Evolutionary conservation across 2,888 invertebrate species (phyloP).

Genomic region (Hemistola chrysoprasaria): DNA sequence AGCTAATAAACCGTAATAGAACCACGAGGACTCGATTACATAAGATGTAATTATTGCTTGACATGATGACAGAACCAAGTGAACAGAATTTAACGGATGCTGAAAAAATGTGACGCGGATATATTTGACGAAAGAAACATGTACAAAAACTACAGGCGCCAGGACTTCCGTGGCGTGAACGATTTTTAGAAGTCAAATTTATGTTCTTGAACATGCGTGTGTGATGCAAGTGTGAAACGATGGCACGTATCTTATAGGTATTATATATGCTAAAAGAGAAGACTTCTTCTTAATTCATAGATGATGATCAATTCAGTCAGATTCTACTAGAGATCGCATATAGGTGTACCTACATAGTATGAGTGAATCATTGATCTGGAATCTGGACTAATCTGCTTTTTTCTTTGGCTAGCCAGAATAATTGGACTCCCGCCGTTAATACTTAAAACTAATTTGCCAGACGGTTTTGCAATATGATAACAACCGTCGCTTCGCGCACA

Average conservation of each 20-base stretch:
- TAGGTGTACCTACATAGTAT: too few species aligned
- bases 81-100: slow-evolving; percentile 23
- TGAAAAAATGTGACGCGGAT: slow-evolving; percentile 24
- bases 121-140: slow-evolving; percentile 15
- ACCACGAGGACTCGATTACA: slow-evolving; percentile 10
- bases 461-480: too few species aligned
- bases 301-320: too few species aligned
- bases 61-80: slow-evolving; percentile 22
- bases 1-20: slow-evolving; percentile 6
- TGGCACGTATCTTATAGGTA: too few species aligned
- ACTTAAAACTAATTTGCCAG: too few species aligned
- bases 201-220: background rate
- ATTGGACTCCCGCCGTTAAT: too few species aligned
- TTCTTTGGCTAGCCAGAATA: too few species aligned
- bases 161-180: slow-evolving; percentile 22
- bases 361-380: too few species aligned
- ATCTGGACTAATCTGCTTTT: too few species aligned
- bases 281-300: too few species aligned
- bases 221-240: background rate
- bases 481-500: background rate
- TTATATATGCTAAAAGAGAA: too few species aligned
- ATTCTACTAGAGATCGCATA: too few species aligned
- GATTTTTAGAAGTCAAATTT: slow-evolving; percentile 2
- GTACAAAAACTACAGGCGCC: slow-evolving; percentile 22
- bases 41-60: slow-evolving; percentile 23